Percentiles rank a stretch among this genome's conserved stretches.
These are phyloP conservation scores for Muscicapa adusta DNA, from an alignment of 2,113 vertebrate species.

Conservation along the genomic window DNA sequence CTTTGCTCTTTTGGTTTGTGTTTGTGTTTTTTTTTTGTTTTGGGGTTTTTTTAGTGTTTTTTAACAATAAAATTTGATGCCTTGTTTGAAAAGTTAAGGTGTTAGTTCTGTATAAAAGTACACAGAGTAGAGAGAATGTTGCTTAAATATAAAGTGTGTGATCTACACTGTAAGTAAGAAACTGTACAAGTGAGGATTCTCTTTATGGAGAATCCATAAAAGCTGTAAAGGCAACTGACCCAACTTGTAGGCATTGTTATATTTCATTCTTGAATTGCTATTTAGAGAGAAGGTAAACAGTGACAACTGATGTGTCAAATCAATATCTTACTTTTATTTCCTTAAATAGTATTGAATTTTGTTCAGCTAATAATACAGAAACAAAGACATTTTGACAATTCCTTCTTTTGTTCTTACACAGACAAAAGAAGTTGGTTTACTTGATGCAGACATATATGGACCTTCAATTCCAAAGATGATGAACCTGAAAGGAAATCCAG, in stretches of 20 bases:
- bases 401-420: conserved; percentile 25
- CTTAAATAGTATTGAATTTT: background rate
- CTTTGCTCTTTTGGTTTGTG: background rate
- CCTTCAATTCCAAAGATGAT: conserved; percentile 95
- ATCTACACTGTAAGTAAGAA: background rate
- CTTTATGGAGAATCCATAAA: background rate
- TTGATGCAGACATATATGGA: conserved; percentile 93
- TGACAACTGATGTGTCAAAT: background rate
- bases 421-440: conserved; percentile 85
- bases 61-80: background rate
- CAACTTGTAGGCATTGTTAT: background rate
- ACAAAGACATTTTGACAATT: background rate
- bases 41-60: background rate
- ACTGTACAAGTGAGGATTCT: background rate
- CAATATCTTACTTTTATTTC: background rate
- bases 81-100: background rate
- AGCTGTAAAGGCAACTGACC: background rate
- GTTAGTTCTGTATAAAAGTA: background rate
- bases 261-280: background rate
- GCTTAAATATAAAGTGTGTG: background rate
- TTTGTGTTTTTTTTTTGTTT: background rate
- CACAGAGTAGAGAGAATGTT: background rate
- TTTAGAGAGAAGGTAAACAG: background rate
- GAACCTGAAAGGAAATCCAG: conserved; percentile 93
- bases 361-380: background rate